Conservation (phyloP, 2,113 vertebrate genomes). For the Apodemus sylvaticus region DNA sequence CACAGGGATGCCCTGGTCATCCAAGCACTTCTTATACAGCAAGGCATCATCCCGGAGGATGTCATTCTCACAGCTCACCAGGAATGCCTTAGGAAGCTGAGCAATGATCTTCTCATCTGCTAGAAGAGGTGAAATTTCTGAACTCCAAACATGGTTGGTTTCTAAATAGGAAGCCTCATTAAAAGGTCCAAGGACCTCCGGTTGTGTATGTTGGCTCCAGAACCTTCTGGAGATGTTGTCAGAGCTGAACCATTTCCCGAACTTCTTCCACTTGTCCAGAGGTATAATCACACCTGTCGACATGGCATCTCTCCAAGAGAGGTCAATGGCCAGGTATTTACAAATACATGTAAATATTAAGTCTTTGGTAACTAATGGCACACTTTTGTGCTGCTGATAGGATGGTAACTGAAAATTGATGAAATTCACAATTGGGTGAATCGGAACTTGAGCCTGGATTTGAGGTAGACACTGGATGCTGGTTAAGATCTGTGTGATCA, state of each 20-base stretch:
- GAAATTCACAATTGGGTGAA: constrained; percentile 88
- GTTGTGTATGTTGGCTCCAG: constrained; percentile 66
- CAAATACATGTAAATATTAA: constrained; percentile 74
- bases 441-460: constrained; percentile 86
- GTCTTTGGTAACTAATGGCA: constrained; percentile 85
- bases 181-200: constrained; percentile 39
- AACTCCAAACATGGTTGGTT: rapidly evolving
- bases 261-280: constrained; percentile 79
- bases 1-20: constrained; percentile 85
- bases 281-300: constrained; percentile 81
- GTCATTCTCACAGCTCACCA: constrained; percentile 85
- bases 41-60: constrained; percentile 89
- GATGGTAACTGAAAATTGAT: constrained; percentile 82
- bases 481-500: constrained; percentile 84
- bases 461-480: constrained; percentile 81
- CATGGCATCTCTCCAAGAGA: constrained; percentile 15
- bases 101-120: constrained; percentile 68
- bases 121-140: constrained; percentile 55
- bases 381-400: constrained; percentile 85
- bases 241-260: neutral
- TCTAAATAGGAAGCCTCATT: constrained; percentile 70
- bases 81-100: constrained; percentile 80
- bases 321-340: constrained; percentile 82
- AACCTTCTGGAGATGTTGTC: neutral
- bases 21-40: constrained; percentile 87